Conservation (phyloP, 2,888 invertebrate species). For the Neuroscelio doddi region DNA sequence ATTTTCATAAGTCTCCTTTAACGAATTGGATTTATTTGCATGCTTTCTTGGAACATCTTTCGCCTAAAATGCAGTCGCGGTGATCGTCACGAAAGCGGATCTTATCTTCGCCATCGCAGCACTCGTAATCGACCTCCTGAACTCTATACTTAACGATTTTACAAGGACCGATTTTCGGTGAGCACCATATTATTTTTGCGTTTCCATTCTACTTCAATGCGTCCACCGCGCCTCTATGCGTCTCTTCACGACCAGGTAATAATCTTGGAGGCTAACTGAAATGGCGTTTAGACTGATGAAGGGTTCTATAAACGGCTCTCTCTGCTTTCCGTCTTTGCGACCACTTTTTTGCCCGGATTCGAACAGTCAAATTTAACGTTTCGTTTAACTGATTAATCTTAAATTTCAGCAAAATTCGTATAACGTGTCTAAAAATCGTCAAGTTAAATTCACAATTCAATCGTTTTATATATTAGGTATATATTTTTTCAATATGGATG, state of each 20-base stretch:
- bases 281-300: slow-evolving; percentile 69
- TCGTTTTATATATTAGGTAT: too few relatives aligned
- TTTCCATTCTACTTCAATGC: slow-evolving; percentile 50
- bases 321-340: too few relatives aligned
- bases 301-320: slow-evolving; percentile 67
- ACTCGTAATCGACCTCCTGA: slow-evolving; percentile 50
- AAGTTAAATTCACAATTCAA: too few relatives aligned
- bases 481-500: too few relatives aligned
- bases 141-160: slow-evolving; percentile 54
- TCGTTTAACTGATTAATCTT: too few relatives aligned
- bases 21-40: too few relatives aligned
- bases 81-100: slow-evolving; percentile 42
- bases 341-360: slow-evolving; percentile 13
- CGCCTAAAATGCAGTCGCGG: slow-evolving; percentile 40
- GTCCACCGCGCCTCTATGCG: slow-evolving; percentile 15
- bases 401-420: too few relatives aligned
- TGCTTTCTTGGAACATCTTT: slow-evolving; percentile 2
- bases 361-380: not conserved
- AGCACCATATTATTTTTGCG: slow-evolving; percentile 58
- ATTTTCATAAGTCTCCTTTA: too few relatives aligned
- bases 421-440: too few relatives aligned
- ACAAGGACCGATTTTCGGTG: slow-evolving; percentile 52
- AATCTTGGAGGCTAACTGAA: slow-evolving; percentile 61
- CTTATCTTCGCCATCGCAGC: slow-evolving; percentile 40
- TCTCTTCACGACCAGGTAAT: slow-evolving; percentile 48